phyloP scores from a whole-genome alignment of 2,113 vertebrate species.

The Nesogale talazaci region DNA sequence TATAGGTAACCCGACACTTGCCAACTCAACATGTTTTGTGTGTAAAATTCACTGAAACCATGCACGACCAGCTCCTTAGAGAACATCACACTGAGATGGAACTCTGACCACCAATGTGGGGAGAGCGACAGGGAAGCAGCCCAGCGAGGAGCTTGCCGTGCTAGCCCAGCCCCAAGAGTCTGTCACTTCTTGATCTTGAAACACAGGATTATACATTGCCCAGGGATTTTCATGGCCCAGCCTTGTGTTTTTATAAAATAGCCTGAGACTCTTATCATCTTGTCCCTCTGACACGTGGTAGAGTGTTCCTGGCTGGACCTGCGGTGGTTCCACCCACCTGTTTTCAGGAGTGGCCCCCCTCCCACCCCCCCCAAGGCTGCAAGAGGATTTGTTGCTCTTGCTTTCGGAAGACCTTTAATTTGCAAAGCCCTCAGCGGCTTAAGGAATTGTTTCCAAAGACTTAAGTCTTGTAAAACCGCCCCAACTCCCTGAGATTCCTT shows the following conservation, averaged over 20 bases:
- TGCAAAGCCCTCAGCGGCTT: background rate
- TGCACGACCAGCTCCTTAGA: no score
- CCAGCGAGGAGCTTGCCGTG: no score
- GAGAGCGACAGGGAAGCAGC: no score
- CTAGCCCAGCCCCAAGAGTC: background rate
- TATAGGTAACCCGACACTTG: background rate
- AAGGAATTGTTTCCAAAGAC: background rate
- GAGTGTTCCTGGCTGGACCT: background rate
- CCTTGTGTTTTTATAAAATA: background rate
- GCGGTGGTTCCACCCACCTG: accelerated
- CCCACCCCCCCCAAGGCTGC: background rate
- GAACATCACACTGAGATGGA: background rate
- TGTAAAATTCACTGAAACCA: background rate
- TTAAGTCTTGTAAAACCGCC: slow-evolving; percentile 8
- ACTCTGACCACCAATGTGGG: background rate
- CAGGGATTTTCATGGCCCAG: background rate
- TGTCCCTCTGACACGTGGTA: background rate
- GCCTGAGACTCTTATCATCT: background rate
- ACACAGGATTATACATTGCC: background rate
- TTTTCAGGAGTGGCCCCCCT: background rate
- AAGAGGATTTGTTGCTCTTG: background rate
- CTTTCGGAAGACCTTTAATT: background rate
- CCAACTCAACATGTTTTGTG: background rate
- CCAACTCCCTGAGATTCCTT: slow-evolving; percentile 37
- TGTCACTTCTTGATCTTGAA: background rate